Conservation (phyloP, 2,888 invertebrate species). For the Syrphus vitripennis region DNA sequence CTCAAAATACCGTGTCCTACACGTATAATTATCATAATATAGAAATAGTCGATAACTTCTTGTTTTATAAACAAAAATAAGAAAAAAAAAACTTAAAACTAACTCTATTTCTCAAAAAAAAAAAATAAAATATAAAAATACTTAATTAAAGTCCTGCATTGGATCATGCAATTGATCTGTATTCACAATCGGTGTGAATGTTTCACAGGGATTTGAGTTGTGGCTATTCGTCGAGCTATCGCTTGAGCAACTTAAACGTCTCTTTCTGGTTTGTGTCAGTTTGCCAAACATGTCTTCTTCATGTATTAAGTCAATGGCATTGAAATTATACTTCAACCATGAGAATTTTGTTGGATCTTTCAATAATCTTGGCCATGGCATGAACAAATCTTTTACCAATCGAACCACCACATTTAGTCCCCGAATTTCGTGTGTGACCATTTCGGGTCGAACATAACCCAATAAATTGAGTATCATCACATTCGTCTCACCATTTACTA, state of each 20-base stretch:
- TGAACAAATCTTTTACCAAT: slow-evolving; percentile 73
- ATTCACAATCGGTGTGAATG: slow-evolving; percentile 57
- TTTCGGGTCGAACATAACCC: slow-evolving; percentile 72
- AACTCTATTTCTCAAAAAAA: not conserved
- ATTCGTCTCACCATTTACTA: slow-evolving; percentile 67
- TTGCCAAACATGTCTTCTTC: slow-evolving; percentile 56
- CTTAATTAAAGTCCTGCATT: slow-evolving; percentile 37
- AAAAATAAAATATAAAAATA: not conserved
- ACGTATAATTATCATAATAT: not conserved
- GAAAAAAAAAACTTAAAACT: not conserved
- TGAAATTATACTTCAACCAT: slow-evolving; percentile 74
- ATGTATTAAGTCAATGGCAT: slow-evolving; percentile 70
- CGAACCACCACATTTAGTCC: slow-evolving; percentile 75
- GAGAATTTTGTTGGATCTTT: slow-evolving; percentile 71
- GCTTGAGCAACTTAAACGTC: slow-evolving; percentile 14
- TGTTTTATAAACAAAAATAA: not conserved
- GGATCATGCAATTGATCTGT: slow-evolving; percentile 55
- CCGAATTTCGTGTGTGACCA: slow-evolving; percentile 75
- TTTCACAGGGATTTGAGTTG: slow-evolving; percentile 44
- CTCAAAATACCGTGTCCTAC: slow-evolving; percentile 5
- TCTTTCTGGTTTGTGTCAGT: not conserved
- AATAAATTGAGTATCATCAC: slow-evolving; percentile 72
- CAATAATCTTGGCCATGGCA: slow-evolving; percentile 74
- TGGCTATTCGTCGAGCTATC: not conserved
- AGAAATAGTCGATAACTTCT: not conserved